A percentile compares a stretch with the other conserved stretches of the same genome.
These are phyloP conservation scores for Callyntrura guangdongensis DNA, from an alignment of 2,888 invertebrate genomes.

Conservation along the genomic window DNA sequence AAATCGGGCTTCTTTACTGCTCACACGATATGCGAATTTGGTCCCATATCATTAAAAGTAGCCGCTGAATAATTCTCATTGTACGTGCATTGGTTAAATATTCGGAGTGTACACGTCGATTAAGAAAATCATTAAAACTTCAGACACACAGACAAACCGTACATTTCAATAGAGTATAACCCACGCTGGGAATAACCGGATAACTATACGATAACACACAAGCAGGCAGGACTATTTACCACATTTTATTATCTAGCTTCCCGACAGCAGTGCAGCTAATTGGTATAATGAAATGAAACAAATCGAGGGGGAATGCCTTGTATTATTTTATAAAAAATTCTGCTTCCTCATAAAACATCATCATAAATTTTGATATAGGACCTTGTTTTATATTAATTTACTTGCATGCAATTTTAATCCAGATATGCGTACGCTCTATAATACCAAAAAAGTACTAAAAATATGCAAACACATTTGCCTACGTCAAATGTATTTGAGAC, in stretches of 20 bases:
- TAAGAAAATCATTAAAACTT: too few species aligned
- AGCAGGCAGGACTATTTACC: neutral
- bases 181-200: neutral
- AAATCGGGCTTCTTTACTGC: too few species aligned
- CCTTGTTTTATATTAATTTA: constrained; percentile 7
- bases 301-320: constrained; percentile 21
- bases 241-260: constrained; percentile 36
- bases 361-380: constrained; percentile 26
- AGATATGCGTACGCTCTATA: neutral
- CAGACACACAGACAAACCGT: too few species aligned
- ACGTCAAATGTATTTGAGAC: too few species aligned
- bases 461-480: too few species aligned
- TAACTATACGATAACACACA: constrained; percentile 8
- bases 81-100: too few species aligned
- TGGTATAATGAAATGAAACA: constrained; percentile 64
- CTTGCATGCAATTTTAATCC: neutral
- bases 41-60: too few species aligned
- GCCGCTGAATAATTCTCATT: too few species aligned
- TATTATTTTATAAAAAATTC: neutral
- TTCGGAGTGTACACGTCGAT: too few species aligned
- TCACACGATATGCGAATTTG: too few species aligned
- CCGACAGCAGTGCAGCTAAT: constrained; percentile 55
- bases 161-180: too few species aligned
- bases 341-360: constrained; percentile 28
- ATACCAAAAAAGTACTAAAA: neutral